phyloP scores from a whole-genome alignment of 2,888 invertebrate species.

The Argynnis bischoffii region DNA sequence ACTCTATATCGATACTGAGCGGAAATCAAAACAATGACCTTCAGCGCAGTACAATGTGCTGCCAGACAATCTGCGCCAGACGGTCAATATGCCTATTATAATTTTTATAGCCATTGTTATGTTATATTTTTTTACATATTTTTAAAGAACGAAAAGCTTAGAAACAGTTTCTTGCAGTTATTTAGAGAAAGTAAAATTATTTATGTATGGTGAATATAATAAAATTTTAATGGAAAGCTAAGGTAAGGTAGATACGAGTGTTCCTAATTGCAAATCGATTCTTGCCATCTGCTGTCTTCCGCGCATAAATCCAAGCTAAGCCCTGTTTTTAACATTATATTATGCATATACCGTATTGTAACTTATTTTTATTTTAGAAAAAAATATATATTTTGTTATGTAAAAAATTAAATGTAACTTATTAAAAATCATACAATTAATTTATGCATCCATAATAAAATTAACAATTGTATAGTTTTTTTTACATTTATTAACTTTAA shows the following conservation, averaged over 20 bases:
- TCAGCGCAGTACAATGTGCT: no score
- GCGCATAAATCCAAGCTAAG: conserved; percentile 32
- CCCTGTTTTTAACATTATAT: conserved; percentile 24
- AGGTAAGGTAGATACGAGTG: conserved; percentile 31
- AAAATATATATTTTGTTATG: neutral
- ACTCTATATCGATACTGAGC: no score
- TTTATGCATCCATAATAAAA: neutral
- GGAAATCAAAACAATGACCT: no score
- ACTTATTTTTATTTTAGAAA: neutral
- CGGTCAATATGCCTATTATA: neutral
- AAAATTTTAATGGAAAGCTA: conserved; percentile 22
- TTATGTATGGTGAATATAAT: conserved; percentile 7
- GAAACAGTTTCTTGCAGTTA: conserved; percentile 11
- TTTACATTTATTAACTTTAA: neutral
- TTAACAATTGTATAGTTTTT: neutral
- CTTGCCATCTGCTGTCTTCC: conserved; percentile 50
- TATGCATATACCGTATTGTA: no score
- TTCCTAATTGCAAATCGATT: conserved; percentile 65
- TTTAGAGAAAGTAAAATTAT: neutral
- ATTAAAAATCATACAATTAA: no score
- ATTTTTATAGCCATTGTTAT: neutral
- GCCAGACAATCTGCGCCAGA: no score
- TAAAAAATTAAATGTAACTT: neutral
- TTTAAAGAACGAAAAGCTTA: neutral
- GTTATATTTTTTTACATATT: neutral